Percentiles rank a stretch among this genome's conserved stretches.
phyloP scores from a whole-genome alignment of 2,888 invertebrate species.

The Phorcus lineatus region DNA sequence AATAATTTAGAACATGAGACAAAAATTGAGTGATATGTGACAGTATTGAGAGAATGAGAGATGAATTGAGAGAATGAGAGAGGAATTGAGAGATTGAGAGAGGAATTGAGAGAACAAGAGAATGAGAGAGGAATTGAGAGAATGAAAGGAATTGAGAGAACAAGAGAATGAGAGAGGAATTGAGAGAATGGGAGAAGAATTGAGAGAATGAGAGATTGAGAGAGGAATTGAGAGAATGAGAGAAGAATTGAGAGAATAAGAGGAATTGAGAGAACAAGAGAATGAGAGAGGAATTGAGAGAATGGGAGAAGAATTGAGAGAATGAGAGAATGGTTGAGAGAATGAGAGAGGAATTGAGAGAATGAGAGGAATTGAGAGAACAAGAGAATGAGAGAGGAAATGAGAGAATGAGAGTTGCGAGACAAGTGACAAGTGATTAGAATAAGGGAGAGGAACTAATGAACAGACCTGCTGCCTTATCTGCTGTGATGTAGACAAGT shows the following conservation, averaged over 20 bases:
- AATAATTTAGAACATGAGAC: neutral
- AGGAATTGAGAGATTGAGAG: slow-evolving; percentile 19
- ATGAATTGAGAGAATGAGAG: neutral
- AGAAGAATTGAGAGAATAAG: too few relatives aligned
- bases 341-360: neutral
- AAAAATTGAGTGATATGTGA: neutral
- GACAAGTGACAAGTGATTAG: neutral
- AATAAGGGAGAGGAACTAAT: neutral
- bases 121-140: neutral
- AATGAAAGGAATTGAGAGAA: neutral
- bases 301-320: neutral
- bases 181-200: slow-evolving; percentile 17
- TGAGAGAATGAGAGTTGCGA: neutral
- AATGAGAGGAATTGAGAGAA: slow-evolving; percentile 2
- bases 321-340: slow-evolving; percentile 2
- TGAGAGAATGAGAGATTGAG: neutral
- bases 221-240: neutral
- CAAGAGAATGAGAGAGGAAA: neutral
- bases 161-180: neutral
- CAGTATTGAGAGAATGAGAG: neutral
- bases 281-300: neutral
- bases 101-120: neutral
- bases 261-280: neutral
- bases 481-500: neutral
- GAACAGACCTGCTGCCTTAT: too few relatives aligned